Evolutionary conservation across 1,140 invertebrate species (phyloP), one percentile per base, ranked within the genome.

Genomic region (Drosophila tropicalis): DNA sequence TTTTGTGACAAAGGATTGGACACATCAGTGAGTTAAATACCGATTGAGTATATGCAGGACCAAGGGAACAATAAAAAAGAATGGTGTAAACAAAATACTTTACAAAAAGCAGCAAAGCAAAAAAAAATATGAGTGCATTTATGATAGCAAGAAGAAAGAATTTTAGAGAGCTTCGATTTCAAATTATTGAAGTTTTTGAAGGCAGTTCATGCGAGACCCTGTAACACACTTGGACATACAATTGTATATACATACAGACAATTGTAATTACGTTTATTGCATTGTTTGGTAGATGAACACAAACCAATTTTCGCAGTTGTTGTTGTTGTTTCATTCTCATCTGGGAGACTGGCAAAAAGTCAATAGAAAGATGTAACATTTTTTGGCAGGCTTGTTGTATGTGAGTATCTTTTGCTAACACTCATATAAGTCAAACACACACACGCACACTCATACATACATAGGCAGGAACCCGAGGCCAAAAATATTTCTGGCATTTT

Each of bases 231-330:
- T 17, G 7, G 2, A 25, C 22, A 4, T 25, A 25, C 22, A 25
- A 25, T 13, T 55, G 19, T 39, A 61, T 34, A 39, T 40, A 55
- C 55, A 41, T 51, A 64, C 60, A 29, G 22, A 54, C 65, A 76
- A 80, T 89, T 87, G 79, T 87, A 87, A 87, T 87, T 83, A 87
- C 76, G 83, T 71, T 86, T 87, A 87, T 83, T 87, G 80, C 72
- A 72, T 82, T 72, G 80, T 62, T 78, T 72, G 78, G 66, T 71
- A 72, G 58, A 63, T 68, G 62, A 57, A 80, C 68, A 78, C 65
- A 79, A 65, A 67, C 58, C 58, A 62, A 36, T 57, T 19, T 57
- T 40, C 22, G 22, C 4, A 25, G 22, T 58, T 58, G 62, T 6
- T 62, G 22, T 22, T 22, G 5, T 29, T 29, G 29, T 5, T 29